phyloP scores from a whole-genome alignment of 1,140 invertebrate species.

The Bombus impatiens region DNA sequence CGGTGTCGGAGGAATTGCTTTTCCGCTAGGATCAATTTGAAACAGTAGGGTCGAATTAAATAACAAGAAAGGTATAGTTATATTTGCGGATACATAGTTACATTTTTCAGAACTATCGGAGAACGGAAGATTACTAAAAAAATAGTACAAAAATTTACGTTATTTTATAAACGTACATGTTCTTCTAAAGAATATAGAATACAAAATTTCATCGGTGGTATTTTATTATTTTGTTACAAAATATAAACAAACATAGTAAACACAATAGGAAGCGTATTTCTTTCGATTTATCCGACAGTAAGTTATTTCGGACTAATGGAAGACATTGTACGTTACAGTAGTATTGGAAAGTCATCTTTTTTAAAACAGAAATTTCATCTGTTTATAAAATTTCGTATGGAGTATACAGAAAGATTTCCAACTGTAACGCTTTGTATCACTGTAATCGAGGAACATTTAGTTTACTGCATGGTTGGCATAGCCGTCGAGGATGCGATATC shows the following conservation, averaged over 20 bases:
- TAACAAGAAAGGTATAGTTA: too few species aligned
- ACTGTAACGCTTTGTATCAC: not conserved
- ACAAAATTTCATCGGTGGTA: too few species aligned
- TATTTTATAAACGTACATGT: not conserved
- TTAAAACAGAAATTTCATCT: not conserved
- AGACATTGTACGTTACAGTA: conserved; percentile 42
- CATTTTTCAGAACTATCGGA: not conserved
- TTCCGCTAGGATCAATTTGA: not conserved
- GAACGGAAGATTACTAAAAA: not conserved
- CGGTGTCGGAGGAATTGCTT: not conserved
- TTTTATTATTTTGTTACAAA: conserved; percentile 55
- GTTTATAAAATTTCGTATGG: not conserved
- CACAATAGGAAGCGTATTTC: not conserved
- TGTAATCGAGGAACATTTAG: not conserved
- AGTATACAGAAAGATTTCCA: not conserved
- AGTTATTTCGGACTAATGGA: conserved; percentile 43
- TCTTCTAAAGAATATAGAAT: not conserved
- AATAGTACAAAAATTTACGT: not conserved
- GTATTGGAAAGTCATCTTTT: too few species aligned
- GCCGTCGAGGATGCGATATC: conserved; percentile 90
- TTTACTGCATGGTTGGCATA: conserved; percentile 95
- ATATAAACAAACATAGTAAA: conserved; percentile 30
- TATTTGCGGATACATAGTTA: too few species aligned
- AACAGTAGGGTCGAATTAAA: not conserved
- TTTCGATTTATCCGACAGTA: not conserved